Base-by-base conservation (phyloP, 2,797 vertebrate genomes). In the Peromyscus attwateri region DNA sequence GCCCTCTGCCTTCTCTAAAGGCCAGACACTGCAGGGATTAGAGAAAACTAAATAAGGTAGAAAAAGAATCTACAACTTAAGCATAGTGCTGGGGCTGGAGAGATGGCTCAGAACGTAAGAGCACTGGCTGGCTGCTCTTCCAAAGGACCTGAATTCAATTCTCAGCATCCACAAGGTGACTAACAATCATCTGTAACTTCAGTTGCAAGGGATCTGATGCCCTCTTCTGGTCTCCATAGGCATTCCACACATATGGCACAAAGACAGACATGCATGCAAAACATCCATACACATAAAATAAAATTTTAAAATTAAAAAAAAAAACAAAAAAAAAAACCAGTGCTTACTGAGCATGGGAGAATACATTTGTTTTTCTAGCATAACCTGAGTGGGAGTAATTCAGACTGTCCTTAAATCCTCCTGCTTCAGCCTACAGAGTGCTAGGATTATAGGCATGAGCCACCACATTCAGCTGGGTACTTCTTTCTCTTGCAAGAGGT, bases 41-140 rank as follows among this genome's bases (percentile, higher is more conserved):
- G 80, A 94, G 55, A 68, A 81, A 96, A 94, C 73, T 43, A 66
- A 57, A 66, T 27, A n/a, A 34, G 21, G 49, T 43, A 70, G 77
- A 40, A 66, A 91, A 93, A 89, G 23, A 76, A 60, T 31, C 14
- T 49, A 70, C 37, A 75, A 70, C 64, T 91, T 92, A 89, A 83
- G 60, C 34, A 92, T 2, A 62, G 40, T 85, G 27, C 77, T 85
- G 75, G 17, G 1, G 37, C 64, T 52, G 14, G 34, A 37, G 34
- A n/a, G 84, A 52, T 46, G 27, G 82, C 40, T 76, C 11, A 46
- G 40, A 13, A 29, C 25, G 14, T 46, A 76, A 76, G 12, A 76
- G 73, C 40, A 76, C 40, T 21, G 49, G 49, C 76, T 83, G 27
- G 49, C 76, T 83, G 27, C 81, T 83, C 64, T 85, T 49, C 40